A percentile compares a stretch with the other conserved stretches of the same genome.
These are phyloP conservation scores for Sinosuthora webbiana DNA, from an alignment of 2,113 vertebrate genomes.

Conservation along the genomic window DNA sequence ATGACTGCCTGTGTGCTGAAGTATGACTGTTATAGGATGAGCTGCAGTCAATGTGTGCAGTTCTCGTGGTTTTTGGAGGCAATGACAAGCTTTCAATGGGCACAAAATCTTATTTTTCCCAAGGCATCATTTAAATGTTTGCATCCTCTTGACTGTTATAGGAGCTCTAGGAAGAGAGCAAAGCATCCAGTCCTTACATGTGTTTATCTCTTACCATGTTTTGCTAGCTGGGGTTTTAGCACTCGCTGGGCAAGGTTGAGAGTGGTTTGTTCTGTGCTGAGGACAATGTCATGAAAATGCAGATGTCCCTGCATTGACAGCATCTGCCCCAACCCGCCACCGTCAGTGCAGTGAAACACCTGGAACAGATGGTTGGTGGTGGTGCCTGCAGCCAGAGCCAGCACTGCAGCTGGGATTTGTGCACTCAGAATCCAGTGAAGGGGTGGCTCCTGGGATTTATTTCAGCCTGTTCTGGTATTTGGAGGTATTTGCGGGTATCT, in stretches of 20 bases:
- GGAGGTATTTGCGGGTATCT: not conserved
- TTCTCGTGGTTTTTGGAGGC: not conserved
- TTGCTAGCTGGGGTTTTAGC: not conserved
- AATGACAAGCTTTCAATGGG: not conserved
- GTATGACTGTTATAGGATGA: not conserved
- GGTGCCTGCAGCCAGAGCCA: not conserved
- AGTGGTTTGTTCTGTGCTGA: not conserved
- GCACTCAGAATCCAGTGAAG: not conserved
- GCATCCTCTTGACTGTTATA: rapidly evolving
- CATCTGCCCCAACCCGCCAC: not conserved
- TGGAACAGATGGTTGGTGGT: not conserved
- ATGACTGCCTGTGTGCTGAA: rapidly evolving
- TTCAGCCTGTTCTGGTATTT: not conserved
- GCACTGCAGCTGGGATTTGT: not conserved
- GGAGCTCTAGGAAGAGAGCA: not conserved
- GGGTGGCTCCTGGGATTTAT: not conserved
- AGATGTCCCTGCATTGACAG: not conserved
- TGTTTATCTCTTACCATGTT: not conserved
- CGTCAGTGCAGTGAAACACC: rapidly evolving
- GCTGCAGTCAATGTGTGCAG: not conserved
- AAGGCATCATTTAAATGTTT: not conserved
- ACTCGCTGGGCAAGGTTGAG: not conserved
- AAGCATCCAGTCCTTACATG: not conserved
- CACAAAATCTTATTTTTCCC: not conserved
- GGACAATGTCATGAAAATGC: not conserved